Percentiles rank a stretch among this genome's conserved stretches.
Conservation (phyloP, 2,888 invertebrate species). For the Acleris sparsana region DNA sequence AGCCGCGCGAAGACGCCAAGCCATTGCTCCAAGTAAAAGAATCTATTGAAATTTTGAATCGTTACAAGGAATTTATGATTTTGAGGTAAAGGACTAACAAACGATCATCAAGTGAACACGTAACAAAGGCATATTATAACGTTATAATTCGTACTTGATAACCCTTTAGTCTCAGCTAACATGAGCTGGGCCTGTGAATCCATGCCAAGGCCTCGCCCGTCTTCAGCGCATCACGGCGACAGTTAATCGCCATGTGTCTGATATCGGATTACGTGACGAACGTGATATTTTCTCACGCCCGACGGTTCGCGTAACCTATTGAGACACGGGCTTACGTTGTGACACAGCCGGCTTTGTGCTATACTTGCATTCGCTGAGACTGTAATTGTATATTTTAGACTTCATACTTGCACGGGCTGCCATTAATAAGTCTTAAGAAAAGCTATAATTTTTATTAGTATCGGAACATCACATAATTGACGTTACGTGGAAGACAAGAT, state of each 20-base stretch:
- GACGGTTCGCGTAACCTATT: conserved; percentile 32
- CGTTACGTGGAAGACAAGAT: not conserved
- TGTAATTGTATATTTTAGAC: conserved; percentile 8
- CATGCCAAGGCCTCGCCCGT: conserved; percentile 25
- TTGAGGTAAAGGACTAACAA: too few species aligned
- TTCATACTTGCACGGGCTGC: conserved; percentile 1
- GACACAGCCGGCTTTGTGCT: conserved; percentile 15
- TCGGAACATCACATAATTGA: too few species aligned
- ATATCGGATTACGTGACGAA: conserved; percentile 37
- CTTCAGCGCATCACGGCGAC: conserved; percentile 22
- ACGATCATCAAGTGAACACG: too few species aligned
- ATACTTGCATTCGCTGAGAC: conserved; percentile 10
- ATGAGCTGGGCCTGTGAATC: conserved; percentile 11
- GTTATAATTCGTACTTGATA: not conserved
- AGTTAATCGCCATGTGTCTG: conserved; percentile 34
- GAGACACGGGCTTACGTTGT: conserved; percentile 29
- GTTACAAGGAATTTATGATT: too few species aligned
- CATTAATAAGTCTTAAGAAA: too few species aligned
- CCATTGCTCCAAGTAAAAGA: too few species aligned
- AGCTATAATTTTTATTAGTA: too few species aligned
- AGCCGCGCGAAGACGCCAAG: too few species aligned
- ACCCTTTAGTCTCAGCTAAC: not conserved
- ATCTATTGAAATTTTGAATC: too few species aligned
- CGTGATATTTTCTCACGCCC: conserved; percentile 38
- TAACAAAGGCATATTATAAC: too few species aligned